Percentiles rank a stretch among this genome's conserved stretches.
Conservation (phyloP, 2,797 vertebrate species). For the Limosa lapponica region DNA sequence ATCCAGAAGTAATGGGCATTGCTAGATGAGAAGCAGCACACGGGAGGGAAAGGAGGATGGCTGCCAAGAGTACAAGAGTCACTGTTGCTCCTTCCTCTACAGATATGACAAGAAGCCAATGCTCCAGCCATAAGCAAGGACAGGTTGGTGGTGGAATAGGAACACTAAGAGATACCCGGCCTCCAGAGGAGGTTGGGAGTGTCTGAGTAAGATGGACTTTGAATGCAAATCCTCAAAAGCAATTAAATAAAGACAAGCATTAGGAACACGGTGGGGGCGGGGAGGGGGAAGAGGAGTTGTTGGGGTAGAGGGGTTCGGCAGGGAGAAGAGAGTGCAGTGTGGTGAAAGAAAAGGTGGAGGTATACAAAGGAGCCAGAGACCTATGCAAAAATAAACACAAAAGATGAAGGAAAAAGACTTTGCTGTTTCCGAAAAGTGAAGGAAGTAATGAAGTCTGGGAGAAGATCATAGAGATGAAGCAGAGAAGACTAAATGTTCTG, state of each 20-base stretch:
- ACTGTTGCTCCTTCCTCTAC: background rate
- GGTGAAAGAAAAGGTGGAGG: background rate
- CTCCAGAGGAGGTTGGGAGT: background rate
- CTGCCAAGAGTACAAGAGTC: background rate
- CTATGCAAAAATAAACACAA: background rate
- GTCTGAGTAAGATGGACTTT: background rate
- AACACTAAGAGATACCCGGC: background rate
- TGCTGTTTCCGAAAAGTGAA: background rate
- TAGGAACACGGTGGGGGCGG: background rate
- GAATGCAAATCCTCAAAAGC: background rate
- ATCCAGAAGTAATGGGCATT: background rate
- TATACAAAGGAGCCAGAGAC: background rate
- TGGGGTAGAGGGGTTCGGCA: rapidly evolving
- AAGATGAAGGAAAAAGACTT: background rate
- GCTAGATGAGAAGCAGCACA: background rate
- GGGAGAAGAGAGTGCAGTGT: background rate
- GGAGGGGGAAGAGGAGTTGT: rapidly evolving
- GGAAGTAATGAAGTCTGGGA: background rate
- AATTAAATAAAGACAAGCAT: background rate
- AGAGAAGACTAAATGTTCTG: background rate
- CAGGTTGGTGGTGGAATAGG: background rate
- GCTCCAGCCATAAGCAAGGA: background rate
- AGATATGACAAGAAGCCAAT: background rate
- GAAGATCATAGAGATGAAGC: background rate
- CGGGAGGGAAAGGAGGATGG: background rate